phyloP scores from a whole-genome alignment of 2,888 invertebrate species.

The Sminthurides aquaticus region DNA sequence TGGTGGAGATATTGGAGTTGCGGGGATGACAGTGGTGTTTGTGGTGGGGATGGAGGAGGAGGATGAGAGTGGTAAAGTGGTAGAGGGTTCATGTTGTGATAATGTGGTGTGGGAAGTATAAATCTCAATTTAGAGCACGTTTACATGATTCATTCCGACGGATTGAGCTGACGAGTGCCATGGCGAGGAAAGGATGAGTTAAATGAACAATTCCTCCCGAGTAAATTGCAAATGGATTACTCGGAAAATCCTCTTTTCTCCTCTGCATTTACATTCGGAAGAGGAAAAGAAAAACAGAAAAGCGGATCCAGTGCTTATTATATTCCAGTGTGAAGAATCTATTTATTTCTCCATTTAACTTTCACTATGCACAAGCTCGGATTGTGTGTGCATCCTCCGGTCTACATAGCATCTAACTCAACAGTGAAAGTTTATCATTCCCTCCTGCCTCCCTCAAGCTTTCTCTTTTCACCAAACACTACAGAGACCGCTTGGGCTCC shows the following conservation, averaged over 20 bases:
- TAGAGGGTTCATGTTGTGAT: conserved; percentile 2
- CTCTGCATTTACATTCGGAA: not conserved
- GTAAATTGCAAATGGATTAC: not conserved
- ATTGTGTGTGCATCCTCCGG: too few species aligned
- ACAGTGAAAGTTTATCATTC: too few species aligned
- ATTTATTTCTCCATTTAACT: too few species aligned
- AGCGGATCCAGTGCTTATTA: too few species aligned
- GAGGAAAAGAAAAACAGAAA: not conserved
- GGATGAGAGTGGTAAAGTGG: not conserved
- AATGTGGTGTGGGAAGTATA: not conserved
- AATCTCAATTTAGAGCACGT: not conserved
- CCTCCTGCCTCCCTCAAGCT: too few species aligned
- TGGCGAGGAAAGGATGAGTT: not conserved
- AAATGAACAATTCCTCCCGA: not conserved
- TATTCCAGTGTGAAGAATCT: too few species aligned
- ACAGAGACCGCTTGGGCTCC: too few species aligned
- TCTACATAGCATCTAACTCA: too few species aligned
- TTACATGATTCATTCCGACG: not conserved
- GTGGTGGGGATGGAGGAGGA: too few species aligned
- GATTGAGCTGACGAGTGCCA: not conserved
- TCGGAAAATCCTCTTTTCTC: not conserved
- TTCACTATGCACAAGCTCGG: too few species aligned
- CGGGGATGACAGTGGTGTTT: too few species aligned
- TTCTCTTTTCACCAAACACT: too few species aligned
- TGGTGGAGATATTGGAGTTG: not conserved